Evolutionary conservation across 2,797 vertebrate genomes (phyloP).

Genomic region (Bradypodion pumilum): DNA sequence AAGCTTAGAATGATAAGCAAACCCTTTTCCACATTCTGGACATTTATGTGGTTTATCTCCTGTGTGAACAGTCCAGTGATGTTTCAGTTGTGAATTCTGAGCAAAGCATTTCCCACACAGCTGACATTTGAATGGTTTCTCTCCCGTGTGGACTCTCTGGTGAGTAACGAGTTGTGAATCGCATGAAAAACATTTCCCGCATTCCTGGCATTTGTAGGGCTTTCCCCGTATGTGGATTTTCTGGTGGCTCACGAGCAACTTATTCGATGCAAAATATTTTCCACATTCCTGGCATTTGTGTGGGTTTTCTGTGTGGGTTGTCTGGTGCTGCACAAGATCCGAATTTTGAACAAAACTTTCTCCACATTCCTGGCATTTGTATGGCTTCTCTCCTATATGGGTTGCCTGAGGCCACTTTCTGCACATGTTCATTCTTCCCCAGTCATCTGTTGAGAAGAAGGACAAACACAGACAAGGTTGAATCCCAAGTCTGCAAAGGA

Average conservation of each 20-base stretch:
- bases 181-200: constrained; percentile 64
- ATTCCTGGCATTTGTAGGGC: constrained; percentile 20
- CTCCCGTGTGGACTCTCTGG: background rate
- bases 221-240: constrained; percentile 31
- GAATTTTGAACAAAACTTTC: constrained; percentile 19
- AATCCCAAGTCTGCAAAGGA: background rate
- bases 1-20: background rate
- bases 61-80: constrained; percentile 63
- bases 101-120: background rate
- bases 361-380: background rate
- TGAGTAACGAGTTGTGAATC: constrained; percentile 65
- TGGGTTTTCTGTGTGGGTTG: constrained; percentile 58
- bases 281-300: background rate
- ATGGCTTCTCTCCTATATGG: background rate
- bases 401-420: background rate
- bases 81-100: constrained; percentile 40
- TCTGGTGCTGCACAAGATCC: constrained; percentile 45
- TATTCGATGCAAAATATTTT: background rate
- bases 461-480: background rate
- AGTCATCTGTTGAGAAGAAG: background rate
- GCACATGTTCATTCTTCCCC: background rate
- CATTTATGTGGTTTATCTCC: background rate
- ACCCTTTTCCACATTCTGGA: background rate
- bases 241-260: background rate
- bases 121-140: background rate